These are phyloP conservation scores for Chaenodraco wilsoni DNA, from an alignment of 2,797 vertebrate genomes.

Conservation along the genomic window DNA sequence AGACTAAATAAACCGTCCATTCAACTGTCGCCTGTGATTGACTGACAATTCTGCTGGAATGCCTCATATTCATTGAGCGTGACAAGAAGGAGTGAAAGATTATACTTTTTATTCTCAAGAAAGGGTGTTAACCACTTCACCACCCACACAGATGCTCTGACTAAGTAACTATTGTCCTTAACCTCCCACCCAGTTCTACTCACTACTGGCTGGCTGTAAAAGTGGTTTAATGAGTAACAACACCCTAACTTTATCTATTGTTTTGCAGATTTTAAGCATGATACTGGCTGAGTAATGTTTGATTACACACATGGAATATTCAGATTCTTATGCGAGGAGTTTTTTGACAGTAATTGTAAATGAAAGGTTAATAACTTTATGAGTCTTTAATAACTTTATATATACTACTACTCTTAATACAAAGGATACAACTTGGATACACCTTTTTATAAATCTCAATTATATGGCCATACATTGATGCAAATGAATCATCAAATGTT, in stretches of 20 bases:
- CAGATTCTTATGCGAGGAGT: background rate
- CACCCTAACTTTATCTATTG: constrained; percentile 50
- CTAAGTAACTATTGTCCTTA: constrained; percentile 64
- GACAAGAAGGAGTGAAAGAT: constrained; percentile 66
- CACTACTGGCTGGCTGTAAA: constrained; percentile 58
- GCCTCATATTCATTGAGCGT: constrained; percentile 60
- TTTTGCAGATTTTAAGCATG: constrained; percentile 35
- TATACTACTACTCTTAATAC: constrained; percentile 13
- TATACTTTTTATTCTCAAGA: constrained; percentile 42
- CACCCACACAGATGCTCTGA: constrained; percentile 67
- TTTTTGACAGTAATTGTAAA: background rate
- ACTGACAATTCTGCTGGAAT: constrained; percentile 58
- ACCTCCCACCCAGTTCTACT: constrained; percentile 55
- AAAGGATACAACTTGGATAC: constrained; percentile 8
- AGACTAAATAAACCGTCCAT: constrained; percentile 68
- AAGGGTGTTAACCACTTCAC: constrained; percentile 71
- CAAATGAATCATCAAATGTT: background rate
- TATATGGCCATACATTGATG: constrained; percentile 11
- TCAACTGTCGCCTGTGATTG: constrained; percentile 76
- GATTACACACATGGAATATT: background rate
- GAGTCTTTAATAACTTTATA: background rate
- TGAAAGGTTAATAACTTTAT: background rate
- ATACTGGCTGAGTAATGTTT: constrained; percentile 25
- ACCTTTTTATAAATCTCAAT: constrained; percentile 14
- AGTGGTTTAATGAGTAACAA: constrained; percentile 74